phyloP scores from a whole-genome alignment of 2,888 invertebrate genomes.

The Lobophora halterata region DNA sequence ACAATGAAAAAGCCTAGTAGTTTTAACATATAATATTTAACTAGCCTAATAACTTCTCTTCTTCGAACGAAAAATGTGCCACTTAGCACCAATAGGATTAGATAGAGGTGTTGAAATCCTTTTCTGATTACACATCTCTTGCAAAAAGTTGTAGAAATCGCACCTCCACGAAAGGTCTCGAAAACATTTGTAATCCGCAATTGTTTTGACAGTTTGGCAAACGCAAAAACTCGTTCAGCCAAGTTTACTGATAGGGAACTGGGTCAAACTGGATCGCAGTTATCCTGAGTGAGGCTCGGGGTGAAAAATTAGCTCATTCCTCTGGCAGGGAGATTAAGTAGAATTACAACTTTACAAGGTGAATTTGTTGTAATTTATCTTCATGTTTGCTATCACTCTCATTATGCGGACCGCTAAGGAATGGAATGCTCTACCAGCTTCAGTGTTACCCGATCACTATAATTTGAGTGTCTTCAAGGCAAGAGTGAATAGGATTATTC shows the following conservation, averaged over 20 bases:
- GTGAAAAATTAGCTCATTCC: conserved; percentile 49
- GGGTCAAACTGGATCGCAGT: conserved; percentile 40
- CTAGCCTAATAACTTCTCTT: too few species aligned
- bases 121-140: too few species aligned
- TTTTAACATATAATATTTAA: too few species aligned
- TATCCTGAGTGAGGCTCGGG: conserved; percentile 31
- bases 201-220: conserved; percentile 31
- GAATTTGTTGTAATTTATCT: conserved; percentile 14
- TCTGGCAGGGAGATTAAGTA: conserved; percentile 41
- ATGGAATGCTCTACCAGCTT: too few species aligned
- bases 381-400: not conserved
- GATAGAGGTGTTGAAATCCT: too few species aligned
- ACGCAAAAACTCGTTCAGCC: conserved; percentile 26
- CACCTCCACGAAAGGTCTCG: conserved; percentile 8
- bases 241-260: conserved; percentile 31
- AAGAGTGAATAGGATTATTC: too few species aligned
- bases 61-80: too few species aligned
- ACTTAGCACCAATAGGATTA: too few species aligned
- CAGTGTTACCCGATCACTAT: too few species aligned
- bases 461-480: too few species aligned
- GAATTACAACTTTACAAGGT: conserved; percentile 22
- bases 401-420: too few species aligned
- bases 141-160: not conserved
- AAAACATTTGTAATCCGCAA: conserved; percentile 16
- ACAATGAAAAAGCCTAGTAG: too few species aligned